Conservation (phyloP, 2,113 vertebrate species). For the Proteles cristata region DNA sequence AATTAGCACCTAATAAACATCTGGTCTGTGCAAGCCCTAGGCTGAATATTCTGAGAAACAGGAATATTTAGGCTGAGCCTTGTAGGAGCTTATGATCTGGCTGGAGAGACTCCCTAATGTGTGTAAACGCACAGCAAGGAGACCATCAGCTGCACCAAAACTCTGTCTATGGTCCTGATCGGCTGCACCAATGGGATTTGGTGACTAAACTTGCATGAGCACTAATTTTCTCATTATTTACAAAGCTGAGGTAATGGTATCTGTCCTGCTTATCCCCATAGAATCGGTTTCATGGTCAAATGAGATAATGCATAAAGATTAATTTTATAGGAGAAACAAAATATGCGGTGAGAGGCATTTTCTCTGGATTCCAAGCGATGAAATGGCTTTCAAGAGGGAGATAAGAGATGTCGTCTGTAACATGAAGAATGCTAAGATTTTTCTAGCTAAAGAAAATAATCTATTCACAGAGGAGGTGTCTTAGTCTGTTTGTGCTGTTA, state of each 20-base stretch:
- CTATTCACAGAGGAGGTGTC: neutral
- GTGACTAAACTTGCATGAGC: neutral
- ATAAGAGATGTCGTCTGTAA: neutral
- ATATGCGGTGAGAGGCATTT: neutral
- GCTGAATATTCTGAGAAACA: neutral
- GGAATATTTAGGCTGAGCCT: neutral
- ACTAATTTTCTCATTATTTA: neutral
- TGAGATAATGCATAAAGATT: neutral
- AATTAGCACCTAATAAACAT: neutral
- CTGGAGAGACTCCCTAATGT: accelerated
- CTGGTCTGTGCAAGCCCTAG: neutral
- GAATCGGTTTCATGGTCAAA: neutral
- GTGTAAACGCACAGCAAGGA: accelerated
- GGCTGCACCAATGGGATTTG: neutral
- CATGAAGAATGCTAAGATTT: neutral
- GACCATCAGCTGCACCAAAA: neutral
- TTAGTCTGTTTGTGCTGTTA: neutral
- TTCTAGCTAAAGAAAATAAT: neutral
- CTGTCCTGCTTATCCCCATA: neutral
- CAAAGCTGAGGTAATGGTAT: neutral
- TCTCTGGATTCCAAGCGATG: neutral
- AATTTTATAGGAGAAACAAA: neutral
- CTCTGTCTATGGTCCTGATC: accelerated
- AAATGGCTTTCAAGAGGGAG: neutral
- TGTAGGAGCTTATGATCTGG: neutral